Conservation (phyloP, 2,113 vertebrate genomes). For the Hippocampus abdominalis region DNA sequence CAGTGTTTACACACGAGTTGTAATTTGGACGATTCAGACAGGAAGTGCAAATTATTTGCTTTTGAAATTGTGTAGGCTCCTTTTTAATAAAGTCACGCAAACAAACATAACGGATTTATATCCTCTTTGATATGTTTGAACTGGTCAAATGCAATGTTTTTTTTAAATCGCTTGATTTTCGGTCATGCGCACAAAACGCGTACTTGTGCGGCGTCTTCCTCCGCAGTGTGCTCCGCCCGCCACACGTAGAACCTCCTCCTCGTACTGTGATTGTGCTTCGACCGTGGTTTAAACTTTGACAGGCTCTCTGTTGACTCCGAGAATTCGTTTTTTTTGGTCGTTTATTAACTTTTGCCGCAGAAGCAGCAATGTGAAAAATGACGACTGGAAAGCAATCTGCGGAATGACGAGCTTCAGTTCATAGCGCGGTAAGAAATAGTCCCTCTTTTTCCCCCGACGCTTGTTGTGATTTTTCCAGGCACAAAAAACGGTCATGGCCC, state of each 20-base stretch:
- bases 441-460: background rate
- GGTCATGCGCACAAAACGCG: background rate
- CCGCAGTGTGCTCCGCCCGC: background rate
- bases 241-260: background rate
- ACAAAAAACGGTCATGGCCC: background rate
- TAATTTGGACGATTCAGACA: too few species aligned
- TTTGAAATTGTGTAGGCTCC: too few species aligned
- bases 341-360: background rate
- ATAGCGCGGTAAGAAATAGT: constrained; percentile 5
- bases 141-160: background rate
- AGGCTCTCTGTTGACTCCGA: background rate
- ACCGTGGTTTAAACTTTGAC: background rate
- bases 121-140: background rate
- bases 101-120: background rate
- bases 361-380: background rate
- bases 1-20: background rate
- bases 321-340: background rate
- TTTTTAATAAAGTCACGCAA: background rate
- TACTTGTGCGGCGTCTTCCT: background rate
- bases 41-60: background rate
- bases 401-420: background rate
- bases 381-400: too few species aligned
- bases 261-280: background rate
- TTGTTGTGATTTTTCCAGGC: background rate
- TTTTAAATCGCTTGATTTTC: background rate